phyloP scores from a whole-genome alignment of 64 coral and sea anemone genomes.

The Hydrozoanthus tunicans region DNA sequence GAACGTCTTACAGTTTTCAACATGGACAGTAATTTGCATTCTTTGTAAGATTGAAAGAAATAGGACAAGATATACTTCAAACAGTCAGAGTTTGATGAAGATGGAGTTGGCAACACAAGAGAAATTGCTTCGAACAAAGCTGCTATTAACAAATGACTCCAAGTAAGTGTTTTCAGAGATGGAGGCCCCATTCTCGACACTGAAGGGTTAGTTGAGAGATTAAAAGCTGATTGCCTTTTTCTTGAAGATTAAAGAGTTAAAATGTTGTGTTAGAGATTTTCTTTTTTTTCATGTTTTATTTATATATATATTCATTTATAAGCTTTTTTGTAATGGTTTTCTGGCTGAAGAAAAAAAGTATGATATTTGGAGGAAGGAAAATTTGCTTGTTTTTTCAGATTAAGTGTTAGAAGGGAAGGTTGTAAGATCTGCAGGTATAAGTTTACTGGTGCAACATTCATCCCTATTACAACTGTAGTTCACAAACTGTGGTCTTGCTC shows the following conservation, averaged over 20 bases:
- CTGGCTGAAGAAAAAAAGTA: too few relatives aligned
- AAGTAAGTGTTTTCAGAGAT: not conserved
- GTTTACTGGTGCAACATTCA: constrained; percentile 28
- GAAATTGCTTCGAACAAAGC: not conserved
- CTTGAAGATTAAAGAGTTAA: not conserved
- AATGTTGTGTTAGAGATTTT: not conserved
- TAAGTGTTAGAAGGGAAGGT: constrained; percentile 30
- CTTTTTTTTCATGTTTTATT: too few relatives aligned
- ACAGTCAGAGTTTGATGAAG: not conserved
- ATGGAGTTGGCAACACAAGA: constrained; percentile 6
- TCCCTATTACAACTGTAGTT: constrained; percentile 14
- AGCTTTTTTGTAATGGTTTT: too few relatives aligned
- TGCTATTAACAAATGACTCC: not conserved
- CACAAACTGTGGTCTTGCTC: constrained; percentile 1
- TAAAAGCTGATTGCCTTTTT: constrained; percentile 22
- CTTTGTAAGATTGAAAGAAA: too few relatives aligned
- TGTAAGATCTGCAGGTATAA: constrained; percentile 29
- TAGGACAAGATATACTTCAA: not conserved
- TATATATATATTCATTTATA: too few relatives aligned
- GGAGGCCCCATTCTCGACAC: not conserved
- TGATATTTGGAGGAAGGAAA: too few relatives aligned
- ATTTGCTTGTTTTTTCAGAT: not conserved
- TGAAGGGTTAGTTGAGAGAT: not conserved
- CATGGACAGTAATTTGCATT: too few relatives aligned
- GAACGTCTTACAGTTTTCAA: too few relatives aligned